Base-by-base conservation (phyloP, 2,113 vertebrate genomes). In the Lethenteron reissneri region DNA sequence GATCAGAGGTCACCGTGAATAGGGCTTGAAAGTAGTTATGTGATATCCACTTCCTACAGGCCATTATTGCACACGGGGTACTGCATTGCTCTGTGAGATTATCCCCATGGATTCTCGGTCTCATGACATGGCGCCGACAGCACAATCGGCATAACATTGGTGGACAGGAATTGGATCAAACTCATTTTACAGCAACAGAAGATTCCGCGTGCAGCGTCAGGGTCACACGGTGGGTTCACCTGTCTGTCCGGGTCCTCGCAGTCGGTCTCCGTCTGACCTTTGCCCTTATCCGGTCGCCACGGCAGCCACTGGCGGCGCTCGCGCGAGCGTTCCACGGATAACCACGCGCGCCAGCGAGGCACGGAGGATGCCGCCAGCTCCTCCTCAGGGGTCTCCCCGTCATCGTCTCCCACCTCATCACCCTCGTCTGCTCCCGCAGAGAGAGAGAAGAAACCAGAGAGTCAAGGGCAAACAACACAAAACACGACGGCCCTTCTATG, bases 231-330 rank as follows among this genome's bases (percentile, higher is more conserved):
- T 15, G 56, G 62, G 11, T 19, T 15, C 57, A 86, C 94, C 89
- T 99, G 94, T 81, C 90, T 85, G 80, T 99, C 94, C 0, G 94
- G 92, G 73, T 96, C 94, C 72, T 99, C 92, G 73, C 94, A 99
- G 75, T 96, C 91, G 56, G 95, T 91, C 71, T 89, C 88, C 0
- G 83, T 79, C 72, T 92, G 87, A 73, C 86, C 84, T 78, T 86
- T 92, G 57, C 78, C 73, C 77, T 86, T 88, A 74, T 96, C 90
- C 1, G 92, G 88, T 72, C 87, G 87, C 94, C 92, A 99, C 3
- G 94, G 92, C 76, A 87, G 78, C 88, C 90, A 97, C 11, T 95
- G 84, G 74, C 79, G 82, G 58, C 78, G 82, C 79, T 91, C 90
- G 21, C 91, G 87, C 60, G 83, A 83, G 3, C 80, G 75, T 79